Evolutionary conservation across 2,888 invertebrate genomes (phyloP), one percentile per base, ranked within the genome.

Genomic region (Leptopterna dolabrata): DNA sequence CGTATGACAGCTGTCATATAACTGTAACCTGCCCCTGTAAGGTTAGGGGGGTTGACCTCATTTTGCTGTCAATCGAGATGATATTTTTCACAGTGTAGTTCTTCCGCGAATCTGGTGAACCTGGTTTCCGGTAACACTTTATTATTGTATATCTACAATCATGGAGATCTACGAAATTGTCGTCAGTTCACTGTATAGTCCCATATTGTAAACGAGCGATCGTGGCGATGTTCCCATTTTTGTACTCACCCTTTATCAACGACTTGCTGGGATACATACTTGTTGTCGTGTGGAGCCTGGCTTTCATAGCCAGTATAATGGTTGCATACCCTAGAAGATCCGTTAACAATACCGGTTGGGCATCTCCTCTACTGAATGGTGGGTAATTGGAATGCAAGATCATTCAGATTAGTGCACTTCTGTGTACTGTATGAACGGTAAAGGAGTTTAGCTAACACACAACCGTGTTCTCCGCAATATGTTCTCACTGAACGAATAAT

Each of bases 1-100:
- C 2, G 4, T 36, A 36, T 7, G 7, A 7, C 7, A 36, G 7
- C 36, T 51, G 16, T 51, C n/a, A 51, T 16, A 51, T 14, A 7
- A 71, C 29, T 71, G 16, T 71, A 71, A 71, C 76, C 36, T 76
- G 9, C 76, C 76, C 11, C 36, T 36, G 76, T 1, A 13, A 76
- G 76, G 76, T 76, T 76, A 76, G n/a, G 76, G 36, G n/a, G 36
- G 76, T 76, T 76, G 76, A 76, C 76, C 76, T 76, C n/a, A 27
- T 73, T 36, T n/a, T 30, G 30, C 43, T 30, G n/a, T 76, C 76
- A 73, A 27, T 29, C 13, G 43, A 43, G 30, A 36, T 41, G 63
- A 63, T 0, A 63, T 24, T 4, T 36, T 7, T 36, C n/a, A n/a
- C n/a, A n/a, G 36, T 36, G 36, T 36, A 36, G 4, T 7, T 36